Evolutionary conservation across 2,797 vertebrate species (phyloP), one percentile per base, ranked within the genome.

Genomic region (Acridotheres tristis): DNA sequence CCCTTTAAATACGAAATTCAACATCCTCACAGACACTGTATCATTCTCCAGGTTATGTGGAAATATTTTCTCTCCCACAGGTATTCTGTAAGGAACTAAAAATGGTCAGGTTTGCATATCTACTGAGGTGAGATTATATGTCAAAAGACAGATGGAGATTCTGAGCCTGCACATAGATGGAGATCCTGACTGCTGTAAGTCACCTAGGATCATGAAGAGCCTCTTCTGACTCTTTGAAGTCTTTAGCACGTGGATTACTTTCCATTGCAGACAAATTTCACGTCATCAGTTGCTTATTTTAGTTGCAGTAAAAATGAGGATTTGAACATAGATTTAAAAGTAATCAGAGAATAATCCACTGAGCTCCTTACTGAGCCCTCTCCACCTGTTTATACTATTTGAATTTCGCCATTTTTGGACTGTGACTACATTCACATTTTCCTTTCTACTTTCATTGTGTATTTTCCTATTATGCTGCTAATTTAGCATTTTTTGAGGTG

Each of bases 271-370:
- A 75, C 26, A 80, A 82, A 90, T 89, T 95, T 93, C 48, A 74
- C 7, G 14, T 91, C 91, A 67, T 30, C 38, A 22, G 50, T 71
- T 83, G 57, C 29, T 91, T 88, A 88, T 81, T 93, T 96, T 62
- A 42, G 43, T 50, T 93, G 50, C 54, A 67, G 40, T 74, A 93
- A 74, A 67, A 94, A 75, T 30, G 81, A 51, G 48, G 40, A 95
- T 96, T 96, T 94, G 57, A 96, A 85, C 38, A 67, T 19, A 90
- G 82, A 95, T 94, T 95, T 96, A 90, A 66, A 89, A 71, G 30
- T 89, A 97, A 96, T 93, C 77, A 0, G 0, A 85, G 69, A 88
- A 45, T 94, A 96, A 96, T 91, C 82, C 42, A 83, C n/a, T 89
- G 90, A 93, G 89, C 38, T 91, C 34, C 79, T 93, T 93, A 66